phyloP scores from a whole-genome alignment of 2,888 invertebrate genomes.

The Eudemis profundana region DNA sequence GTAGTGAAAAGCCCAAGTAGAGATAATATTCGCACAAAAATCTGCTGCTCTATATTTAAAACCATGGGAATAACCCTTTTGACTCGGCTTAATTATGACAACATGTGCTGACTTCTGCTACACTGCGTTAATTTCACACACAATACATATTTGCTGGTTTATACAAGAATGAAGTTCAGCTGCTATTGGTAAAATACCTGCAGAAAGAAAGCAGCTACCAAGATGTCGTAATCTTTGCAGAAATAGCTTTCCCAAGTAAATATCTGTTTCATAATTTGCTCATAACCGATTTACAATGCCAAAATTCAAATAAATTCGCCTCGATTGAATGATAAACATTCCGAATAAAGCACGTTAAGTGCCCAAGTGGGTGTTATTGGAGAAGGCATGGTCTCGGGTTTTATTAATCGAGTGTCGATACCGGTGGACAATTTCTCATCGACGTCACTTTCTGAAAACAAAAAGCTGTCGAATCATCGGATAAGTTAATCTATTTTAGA shows the following conservation, averaged over 20 bases:
- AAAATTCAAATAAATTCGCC: slow-evolving; percentile 32
- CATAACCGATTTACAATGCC: slow-evolving; percentile 22
- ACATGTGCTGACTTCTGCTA: no score
- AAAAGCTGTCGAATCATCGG: not conserved
- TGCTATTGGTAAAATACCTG: not conserved
- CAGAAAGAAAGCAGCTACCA: not conserved
- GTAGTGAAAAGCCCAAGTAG: no score
- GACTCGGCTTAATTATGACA: no score
- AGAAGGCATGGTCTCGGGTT: slow-evolving; percentile 55
- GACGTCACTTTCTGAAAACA: slow-evolving; percentile 43
- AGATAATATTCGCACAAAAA: no score
- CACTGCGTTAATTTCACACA: no score
- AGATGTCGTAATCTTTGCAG: not conserved
- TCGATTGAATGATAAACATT: slow-evolving; percentile 29
- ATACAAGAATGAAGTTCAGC: no score
- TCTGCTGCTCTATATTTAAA: no score
- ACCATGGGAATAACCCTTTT: no score
- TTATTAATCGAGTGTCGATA: slow-evolving; percentile 57
- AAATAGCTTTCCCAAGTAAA: slow-evolving; percentile 5
- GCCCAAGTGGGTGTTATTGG: slow-evolving; percentile 60
- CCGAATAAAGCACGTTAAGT: slow-evolving; percentile 39
- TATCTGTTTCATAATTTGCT: slow-evolving; percentile 17
- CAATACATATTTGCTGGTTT: no score
- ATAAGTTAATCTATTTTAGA: not conserved
- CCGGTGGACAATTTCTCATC: slow-evolving; percentile 60